Evolutionary conservation across 2,113 vertebrate species (phyloP).

Genomic region (Formicarius rufipectus): DNA sequence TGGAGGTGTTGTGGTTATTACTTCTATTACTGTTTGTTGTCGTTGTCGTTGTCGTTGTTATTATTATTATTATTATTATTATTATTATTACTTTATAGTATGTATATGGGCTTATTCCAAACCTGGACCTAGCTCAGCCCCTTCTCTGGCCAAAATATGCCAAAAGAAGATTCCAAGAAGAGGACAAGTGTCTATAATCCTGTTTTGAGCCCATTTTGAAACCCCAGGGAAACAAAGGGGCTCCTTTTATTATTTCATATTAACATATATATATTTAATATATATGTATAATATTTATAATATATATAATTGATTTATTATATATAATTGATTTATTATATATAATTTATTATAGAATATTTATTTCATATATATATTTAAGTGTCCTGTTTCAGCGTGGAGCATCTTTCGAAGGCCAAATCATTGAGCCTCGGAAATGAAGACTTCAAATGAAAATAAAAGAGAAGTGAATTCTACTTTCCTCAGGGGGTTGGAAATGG

Average conservation of each 20-base stretch:
- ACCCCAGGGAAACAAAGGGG: not conserved
- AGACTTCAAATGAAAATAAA: not conserved
- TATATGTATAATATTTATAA: too few species aligned
- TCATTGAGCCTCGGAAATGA: not conserved
- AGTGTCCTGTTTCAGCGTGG: not conserved
- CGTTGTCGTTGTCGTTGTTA: too few species aligned
- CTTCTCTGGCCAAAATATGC: not conserved
- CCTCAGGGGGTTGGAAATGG: not conserved
- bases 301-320: too few species aligned
- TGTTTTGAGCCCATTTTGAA: not conserved
- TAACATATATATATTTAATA: not conserved
- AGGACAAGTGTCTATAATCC: not conserved
- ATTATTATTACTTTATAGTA: not conserved
- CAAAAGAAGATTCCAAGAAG: not conserved
- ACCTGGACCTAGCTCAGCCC: not conserved
- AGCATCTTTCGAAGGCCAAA: not conserved
- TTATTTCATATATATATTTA: fast-evolving
- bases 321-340: too few species aligned
- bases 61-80: not conserved
- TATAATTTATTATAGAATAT: too few species aligned
- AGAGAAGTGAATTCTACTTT: not conserved
- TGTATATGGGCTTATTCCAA: not conserved
- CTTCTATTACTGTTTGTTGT: too few species aligned
- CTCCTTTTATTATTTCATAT: not conserved
- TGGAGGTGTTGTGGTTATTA: not conserved